Evolutionary conservation across 2,888 invertebrate genomes (phyloP).

Genomic region (Thymelicus acteon): DNA sequence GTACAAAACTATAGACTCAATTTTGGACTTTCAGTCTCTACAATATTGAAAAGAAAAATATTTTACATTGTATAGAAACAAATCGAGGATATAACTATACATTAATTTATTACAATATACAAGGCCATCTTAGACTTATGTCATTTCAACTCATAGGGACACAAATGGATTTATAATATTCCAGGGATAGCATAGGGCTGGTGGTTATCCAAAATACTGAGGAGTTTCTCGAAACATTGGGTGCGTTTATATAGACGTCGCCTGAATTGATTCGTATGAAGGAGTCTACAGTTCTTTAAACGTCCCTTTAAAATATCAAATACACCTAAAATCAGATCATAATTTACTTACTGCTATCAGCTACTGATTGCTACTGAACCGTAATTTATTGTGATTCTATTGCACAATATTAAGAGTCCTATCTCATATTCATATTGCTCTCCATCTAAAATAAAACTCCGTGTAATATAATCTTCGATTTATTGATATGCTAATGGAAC

Average conservation of each 20-base stretch:
- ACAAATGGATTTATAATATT: conserved; percentile 22
- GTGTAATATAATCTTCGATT: background rate
- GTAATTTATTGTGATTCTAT: conserved; percentile 25
- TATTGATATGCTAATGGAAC: conserved; percentile 5
- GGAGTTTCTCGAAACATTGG: background rate
- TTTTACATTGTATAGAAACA: conserved; percentile 68
- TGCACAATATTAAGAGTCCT: conserved; percentile 24
- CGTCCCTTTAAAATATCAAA: conserved; percentile 18
- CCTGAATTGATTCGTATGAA: background rate
- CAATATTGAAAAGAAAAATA: conserved; percentile 69
- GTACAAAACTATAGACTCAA: conserved; percentile 84
- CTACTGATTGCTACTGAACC: conserved; percentile 30
- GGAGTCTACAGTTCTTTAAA: conserved; percentile 23
- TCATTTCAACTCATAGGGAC: conserved; percentile 47
- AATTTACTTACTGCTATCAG: conserved; percentile 32
- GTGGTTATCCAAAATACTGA: conserved; percentile 8
- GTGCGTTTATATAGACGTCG: conserved; percentile 21
- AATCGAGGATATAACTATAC: conserved; percentile 64
- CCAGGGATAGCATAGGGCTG: conserved; percentile 34
- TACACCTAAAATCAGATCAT: conserved; percentile 36
- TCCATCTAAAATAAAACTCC: conserved; percentile 8
- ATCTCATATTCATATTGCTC: conserved; percentile 14
- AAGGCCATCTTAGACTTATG: conserved; percentile 66
- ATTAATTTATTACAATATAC: conserved; percentile 71
- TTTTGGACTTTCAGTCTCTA: conserved; percentile 85